Base-by-base conservation (phyloP, 2,888 invertebrate genomes). In the Pterostichus madidus region DNA sequence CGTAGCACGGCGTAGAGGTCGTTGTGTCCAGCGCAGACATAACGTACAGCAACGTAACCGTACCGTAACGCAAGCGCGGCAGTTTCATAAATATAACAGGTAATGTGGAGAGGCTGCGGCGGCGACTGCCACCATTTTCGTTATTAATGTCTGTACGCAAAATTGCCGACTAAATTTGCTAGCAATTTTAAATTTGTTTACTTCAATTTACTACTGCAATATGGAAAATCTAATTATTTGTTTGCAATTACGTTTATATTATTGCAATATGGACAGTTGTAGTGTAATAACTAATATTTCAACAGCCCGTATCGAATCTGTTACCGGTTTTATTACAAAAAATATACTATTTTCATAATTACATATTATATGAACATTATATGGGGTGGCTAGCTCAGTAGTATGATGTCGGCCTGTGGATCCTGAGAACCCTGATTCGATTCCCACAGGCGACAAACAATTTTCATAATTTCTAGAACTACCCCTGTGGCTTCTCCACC, bases 111-210 rank as follows among this genome's bases (percentile, higher is more conserved):
- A 77, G 77, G 39, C 35, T 53, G 53, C 15, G 59, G 78, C 11
- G 7, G 17, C 11, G 7, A 17, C 68, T 68, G 53, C 80, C 71
- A 75, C 75, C 75, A 81, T 81, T 81, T 75, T 59, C 59, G 75
- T 81, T 81, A 81, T 81, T 75, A 81, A 81, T 81, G 75, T 46
- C 81, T 59, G 2, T 35, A 68, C 68, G 53, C 73, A 32, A 71
- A 80, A 80, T 80, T 80, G 71, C 80, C 11, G 53, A 24, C 17
- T 71, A 80, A 52, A 80, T 80, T 80, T 80, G 68, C 32, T 68
- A 64, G 52, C 71, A 32, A 53, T 71, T 80, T 71, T 53, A 73
- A 80, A 80, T 80, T 80, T 80, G 71, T 80, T 80, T 71, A 56
- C 56, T 80, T 10, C 53, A 53, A 80, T 56, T 80, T 80, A 79